These are phyloP conservation scores for Erethizon dorsatum DNA, from an alignment of 2,797 vertebrate species.

Conservation along the genomic window DNA sequence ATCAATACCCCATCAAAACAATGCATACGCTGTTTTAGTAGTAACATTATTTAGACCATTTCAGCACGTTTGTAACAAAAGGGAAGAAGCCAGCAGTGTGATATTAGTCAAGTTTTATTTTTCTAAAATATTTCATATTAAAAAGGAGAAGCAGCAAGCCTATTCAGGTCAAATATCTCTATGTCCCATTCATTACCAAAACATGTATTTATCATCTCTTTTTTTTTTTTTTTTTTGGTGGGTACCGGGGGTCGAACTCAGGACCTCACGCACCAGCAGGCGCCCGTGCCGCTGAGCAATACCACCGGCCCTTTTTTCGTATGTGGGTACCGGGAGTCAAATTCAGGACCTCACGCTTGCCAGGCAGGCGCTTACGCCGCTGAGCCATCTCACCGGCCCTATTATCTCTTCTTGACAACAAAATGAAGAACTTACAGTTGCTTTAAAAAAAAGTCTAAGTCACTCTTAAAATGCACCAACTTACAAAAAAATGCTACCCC, in stretches of 20 bases:
- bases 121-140: slow-evolving; percentile 30
- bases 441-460: slow-evolving; percentile 45
- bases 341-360: too few relatives aligned
- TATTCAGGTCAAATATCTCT: slow-evolving; percentile 28
- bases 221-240: neutral
- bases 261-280: too few relatives aligned
- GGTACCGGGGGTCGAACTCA: too few relatives aligned
- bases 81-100: slow-evolving; percentile 85
- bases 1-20: slow-evolving; percentile 94
- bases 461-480: slow-evolving; percentile 51
- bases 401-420: slow-evolving; percentile 35
- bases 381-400: too few relatives aligned
- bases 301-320: too few relatives aligned
- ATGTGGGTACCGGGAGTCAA: too few relatives aligned
- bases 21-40: slow-evolving; percentile 90
- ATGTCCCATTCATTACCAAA: slow-evolving; percentile 21
- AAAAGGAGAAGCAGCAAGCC: neutral
- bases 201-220: neutral
- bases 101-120: slow-evolving; percentile 79
- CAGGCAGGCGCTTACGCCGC: too few relatives aligned
- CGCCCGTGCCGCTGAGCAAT: too few relatives aligned
- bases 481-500: slow-evolving; percentile 1
- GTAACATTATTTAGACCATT: slow-evolving; percentile 92
- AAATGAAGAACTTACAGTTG: neutral
- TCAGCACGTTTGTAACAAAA: slow-evolving; percentile 87